Conservation (phyloP, 2,113 vertebrate species). For the Guaruba guarouba region DNA sequence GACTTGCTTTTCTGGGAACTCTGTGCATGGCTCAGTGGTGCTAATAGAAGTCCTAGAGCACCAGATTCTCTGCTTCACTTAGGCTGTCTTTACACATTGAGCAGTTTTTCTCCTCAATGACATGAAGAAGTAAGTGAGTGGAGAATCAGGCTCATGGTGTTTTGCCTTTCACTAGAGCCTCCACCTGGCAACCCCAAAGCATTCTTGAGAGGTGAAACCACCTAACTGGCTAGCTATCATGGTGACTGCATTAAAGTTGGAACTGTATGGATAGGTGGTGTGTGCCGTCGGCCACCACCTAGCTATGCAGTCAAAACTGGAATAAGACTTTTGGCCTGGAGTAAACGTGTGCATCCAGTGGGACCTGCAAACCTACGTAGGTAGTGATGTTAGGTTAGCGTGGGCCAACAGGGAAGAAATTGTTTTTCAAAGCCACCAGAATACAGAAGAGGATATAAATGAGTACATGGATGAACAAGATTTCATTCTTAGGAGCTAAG, state of each 20-base stretch:
- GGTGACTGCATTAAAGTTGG: background rate
- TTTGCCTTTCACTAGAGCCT: background rate
- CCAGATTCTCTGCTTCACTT: background rate
- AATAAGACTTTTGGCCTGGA: background rate
- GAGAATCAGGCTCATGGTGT: background rate
- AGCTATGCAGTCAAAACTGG: background rate
- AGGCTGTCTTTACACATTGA: background rate
- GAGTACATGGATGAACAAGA: background rate
- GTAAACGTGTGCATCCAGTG: background rate
- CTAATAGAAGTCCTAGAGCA: background rate
- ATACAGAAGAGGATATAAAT: background rate
- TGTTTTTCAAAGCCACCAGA: constrained; percentile 8
- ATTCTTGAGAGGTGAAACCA: constrained; percentile 50
- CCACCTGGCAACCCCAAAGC: constrained; percentile 8
- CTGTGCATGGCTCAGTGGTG: background rate
- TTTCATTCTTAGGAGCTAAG: background rate
- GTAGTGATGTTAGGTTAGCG: background rate
- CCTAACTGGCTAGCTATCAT: background rate
- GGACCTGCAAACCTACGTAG: background rate
- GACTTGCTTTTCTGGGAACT: background rate
- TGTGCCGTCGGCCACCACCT: background rate
- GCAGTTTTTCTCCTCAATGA: background rate
- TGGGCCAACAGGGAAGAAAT: background rate
- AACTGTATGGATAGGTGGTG: background rate
- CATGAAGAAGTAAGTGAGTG: background rate